Percentiles rank a stretch among this genome's conserved stretches.
phyloP scores from a whole-genome alignment of 1,140 invertebrate genomes.

The Drosophila funebris region DNA sequence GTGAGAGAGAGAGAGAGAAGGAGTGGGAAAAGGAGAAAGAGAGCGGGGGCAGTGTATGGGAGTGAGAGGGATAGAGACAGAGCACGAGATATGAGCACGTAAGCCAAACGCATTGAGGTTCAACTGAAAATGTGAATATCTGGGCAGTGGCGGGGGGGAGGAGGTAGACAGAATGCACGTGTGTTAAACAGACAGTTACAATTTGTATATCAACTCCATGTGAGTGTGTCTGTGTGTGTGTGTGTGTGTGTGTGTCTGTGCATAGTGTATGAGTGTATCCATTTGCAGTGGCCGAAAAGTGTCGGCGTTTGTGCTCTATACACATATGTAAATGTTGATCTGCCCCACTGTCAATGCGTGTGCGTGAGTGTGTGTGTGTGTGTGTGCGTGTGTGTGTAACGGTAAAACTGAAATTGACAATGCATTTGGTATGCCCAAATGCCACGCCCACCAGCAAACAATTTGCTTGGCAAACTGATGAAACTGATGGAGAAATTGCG shows the following conservation, averaged over 20 bases:
- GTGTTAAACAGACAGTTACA: conserved; percentile 70
- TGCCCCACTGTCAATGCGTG: not conserved
- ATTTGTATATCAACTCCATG: conserved; percentile 65
- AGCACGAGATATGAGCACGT: conserved; percentile 39
- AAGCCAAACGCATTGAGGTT: conserved; percentile 34
- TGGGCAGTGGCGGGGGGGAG: too few relatives aligned
- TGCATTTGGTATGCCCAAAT: conserved; percentile 46
- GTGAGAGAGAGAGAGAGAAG: not conserved
- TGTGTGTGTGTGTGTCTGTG: not conserved
- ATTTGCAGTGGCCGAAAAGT: conserved; percentile 26
- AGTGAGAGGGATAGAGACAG: not conserved
- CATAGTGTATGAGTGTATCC: conserved; percentile 24
- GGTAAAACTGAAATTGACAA: conserved; percentile 66
- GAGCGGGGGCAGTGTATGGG: too few relatives aligned
- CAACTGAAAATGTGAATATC: conserved; percentile 35
- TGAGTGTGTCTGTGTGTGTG: not conserved
- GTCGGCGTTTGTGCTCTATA: conserved; percentile 15
- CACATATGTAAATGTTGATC: conserved; percentile 61
- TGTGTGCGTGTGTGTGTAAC: conserved; percentile 16
- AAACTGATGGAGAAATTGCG: conserved; percentile 27
- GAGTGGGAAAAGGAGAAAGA: not conserved
- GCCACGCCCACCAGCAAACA: conserved; percentile 30
- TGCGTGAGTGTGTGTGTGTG: conserved; percentile 19
- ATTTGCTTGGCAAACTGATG: conserved; percentile 48
- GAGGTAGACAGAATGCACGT: conserved; percentile 34